A percentile compares a stretch with the other conserved stretches of the same genome.
Conservation (phyloP, 2,888 invertebrate genomes). For the Uloborus plumipes region DNA sequence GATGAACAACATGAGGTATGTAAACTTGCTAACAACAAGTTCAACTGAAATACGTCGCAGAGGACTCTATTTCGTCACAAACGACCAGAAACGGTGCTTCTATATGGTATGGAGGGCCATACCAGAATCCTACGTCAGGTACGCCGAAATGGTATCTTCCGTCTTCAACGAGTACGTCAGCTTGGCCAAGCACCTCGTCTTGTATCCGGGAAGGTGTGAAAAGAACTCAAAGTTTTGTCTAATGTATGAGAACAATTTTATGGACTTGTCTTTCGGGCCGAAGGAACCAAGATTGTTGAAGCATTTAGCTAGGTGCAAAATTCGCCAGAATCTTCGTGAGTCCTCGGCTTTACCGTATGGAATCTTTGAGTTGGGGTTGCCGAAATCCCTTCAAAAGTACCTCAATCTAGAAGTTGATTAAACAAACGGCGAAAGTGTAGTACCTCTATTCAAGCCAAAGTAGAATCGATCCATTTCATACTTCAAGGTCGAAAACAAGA, state of each 20-base stretch:
- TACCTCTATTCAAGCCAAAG: too few relatives aligned
- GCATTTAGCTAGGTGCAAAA: slow-evolving; percentile 16
- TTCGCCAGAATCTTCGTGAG: slow-evolving; percentile 8
- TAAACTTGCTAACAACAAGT: slow-evolving; percentile 1
- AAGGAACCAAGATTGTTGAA: slow-evolving; percentile 20
- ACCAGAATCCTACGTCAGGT: slow-evolving; percentile 17
- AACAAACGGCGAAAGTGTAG: not conserved
- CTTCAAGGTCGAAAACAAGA: too few relatives aligned
- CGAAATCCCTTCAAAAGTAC: not conserved
- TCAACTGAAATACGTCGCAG: not conserved
- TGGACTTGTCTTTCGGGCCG: slow-evolving; percentile 18
- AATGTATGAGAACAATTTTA: slow-evolving; percentile 26
- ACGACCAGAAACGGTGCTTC: slow-evolving; percentile 23
- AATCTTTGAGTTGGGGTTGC: slow-evolving; percentile 5
- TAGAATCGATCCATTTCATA: too few relatives aligned
- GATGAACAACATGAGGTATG: slow-evolving; percentile 18
- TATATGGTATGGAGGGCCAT: slow-evolving; percentile 28
- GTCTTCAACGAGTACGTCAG: slow-evolving; percentile 10
- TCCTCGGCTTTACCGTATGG: slow-evolving; percentile 13
- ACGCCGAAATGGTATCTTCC: slow-evolving; percentile 1
- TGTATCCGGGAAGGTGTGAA: slow-evolving; percentile 5
- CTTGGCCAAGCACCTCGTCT: slow-evolving; percentile 15
- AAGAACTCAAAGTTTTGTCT: slow-evolving; percentile 4
- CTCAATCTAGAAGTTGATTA: slow-evolving; percentile 31
- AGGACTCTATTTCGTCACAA: not conserved